Evolutionary conservation across 2,888 invertebrate genomes (phyloP).

Genomic region (Epinotia ramella): DNA sequence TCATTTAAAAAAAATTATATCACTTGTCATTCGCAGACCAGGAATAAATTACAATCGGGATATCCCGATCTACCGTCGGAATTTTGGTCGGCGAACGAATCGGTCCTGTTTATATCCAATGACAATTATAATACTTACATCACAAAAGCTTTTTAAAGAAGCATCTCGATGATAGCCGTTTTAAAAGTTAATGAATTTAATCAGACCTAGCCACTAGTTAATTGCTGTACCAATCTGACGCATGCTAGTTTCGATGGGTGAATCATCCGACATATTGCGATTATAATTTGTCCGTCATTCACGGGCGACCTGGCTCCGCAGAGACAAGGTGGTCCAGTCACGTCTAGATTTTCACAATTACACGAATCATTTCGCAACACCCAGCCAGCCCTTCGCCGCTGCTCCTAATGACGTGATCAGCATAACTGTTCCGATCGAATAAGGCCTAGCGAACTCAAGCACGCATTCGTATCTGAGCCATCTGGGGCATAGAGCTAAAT

Average conservation of each 20-base stretch:
- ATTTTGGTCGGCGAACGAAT: too few relatives aligned
- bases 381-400: slow-evolving; percentile 22
- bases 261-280: neutral
- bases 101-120: too few relatives aligned
- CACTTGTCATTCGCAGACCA: too few relatives aligned
- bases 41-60: too few relatives aligned
- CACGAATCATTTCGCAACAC: slow-evolving; percentile 38
- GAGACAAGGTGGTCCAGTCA: slow-evolving; percentile 13
- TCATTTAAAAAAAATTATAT: too few relatives aligned
- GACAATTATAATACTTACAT: too few relatives aligned
- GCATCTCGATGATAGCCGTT: neutral
- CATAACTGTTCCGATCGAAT: slow-evolving; percentile 43
- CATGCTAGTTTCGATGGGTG: neutral
- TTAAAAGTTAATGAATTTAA: neutral
- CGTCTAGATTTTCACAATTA: slow-evolving; percentile 26
- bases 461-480: slow-evolving; percentile 50
- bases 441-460: slow-evolving; percentile 34
- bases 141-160: too few relatives aligned
- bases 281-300: neutral
- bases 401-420: slow-evolving; percentile 40
- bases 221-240: neutral
- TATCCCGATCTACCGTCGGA: too few relatives aligned
- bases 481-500: slow-evolving; percentile 64
- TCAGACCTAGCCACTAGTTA: neutral
- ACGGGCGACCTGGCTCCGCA: neutral